These are phyloP conservation scores for Acrossocheilus fasciatus DNA, from an alignment of 2,797 vertebrate species.

Conservation along the genomic window DNA sequence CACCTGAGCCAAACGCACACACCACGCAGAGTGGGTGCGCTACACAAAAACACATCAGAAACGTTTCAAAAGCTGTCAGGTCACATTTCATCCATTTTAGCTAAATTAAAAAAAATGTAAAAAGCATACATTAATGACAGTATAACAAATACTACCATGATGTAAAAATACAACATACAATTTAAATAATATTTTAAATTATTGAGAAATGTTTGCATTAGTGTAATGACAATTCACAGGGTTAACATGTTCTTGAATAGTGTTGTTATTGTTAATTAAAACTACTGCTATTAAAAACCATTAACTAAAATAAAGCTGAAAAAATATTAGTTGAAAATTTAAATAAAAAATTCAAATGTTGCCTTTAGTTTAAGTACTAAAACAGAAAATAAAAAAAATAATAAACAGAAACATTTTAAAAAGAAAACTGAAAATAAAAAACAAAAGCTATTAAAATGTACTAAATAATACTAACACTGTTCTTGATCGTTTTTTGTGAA, in stretches of 20 bases:
- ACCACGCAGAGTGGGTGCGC: constrained; percentile 90
- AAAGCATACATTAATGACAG: not conserved
- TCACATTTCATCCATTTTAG: not conserved
- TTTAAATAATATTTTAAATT: not conserved
- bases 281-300: not conserved
- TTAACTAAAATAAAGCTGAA: not conserved
- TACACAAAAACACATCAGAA: constrained; percentile 62
- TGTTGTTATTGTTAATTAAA: not conserved
- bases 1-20: constrained; percentile 88
- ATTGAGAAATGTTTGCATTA: not conserved
- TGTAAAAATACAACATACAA: not conserved
- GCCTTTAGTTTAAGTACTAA: not conserved
- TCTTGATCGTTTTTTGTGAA: not conserved
- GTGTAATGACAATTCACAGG: not conserved
- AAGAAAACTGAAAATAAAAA: not conserved
- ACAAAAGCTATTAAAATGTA: not conserved
- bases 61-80: not conserved
- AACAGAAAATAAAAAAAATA: not conserved
- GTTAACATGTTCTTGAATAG: not conserved
- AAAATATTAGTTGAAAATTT: not conserved
- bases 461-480: not conserved
- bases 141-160: not conserved
- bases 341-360: not conserved
- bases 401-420: not conserved
- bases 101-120: no score